A percentile compares a stretch with the other conserved stretches of the same genome.
Conservation (phyloP, 2,888 invertebrate species). For the Acronicta aceris region DNA sequence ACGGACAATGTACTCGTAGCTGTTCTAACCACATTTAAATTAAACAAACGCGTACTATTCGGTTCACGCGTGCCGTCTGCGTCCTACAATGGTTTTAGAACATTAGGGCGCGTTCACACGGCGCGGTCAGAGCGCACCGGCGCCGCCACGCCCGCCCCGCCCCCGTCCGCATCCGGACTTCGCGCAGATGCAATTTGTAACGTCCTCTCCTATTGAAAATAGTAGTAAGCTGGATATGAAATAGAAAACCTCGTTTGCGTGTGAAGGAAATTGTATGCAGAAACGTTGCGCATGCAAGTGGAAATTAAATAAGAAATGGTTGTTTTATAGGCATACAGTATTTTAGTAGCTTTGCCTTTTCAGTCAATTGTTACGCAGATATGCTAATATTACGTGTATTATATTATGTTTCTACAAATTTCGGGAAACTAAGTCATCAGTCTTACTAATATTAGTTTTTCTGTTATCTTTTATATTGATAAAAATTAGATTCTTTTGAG, state of each 20-base stretch:
- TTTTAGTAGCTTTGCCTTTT: not conserved
- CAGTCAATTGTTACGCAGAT: too few species aligned
- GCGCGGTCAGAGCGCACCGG: slow-evolving; percentile 53
- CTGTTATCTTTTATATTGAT: too few species aligned
- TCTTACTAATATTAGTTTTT: too few species aligned
- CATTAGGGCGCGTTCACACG: slow-evolving; percentile 51
- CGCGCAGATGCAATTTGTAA: slow-evolving; percentile 64
- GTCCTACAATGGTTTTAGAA: slow-evolving; percentile 35
- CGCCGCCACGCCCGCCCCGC: slow-evolving; percentile 57
- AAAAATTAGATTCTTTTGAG: too few species aligned
- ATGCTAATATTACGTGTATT: too few species aligned
- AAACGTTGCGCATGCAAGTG: slow-evolving; percentile 12
- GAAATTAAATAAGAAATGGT: slow-evolving; percentile 19
- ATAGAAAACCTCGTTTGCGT: slow-evolving; percentile 43
- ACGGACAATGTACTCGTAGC: too few species aligned
- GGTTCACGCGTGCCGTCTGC: slow-evolving; percentile 3
- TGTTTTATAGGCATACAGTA: not conserved
- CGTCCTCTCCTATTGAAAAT: slow-evolving; percentile 46
- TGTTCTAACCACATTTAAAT: slow-evolving; percentile 7
- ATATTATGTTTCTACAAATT: too few species aligned
- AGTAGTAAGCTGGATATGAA: slow-evolving; percentile 43
- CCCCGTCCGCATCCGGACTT: slow-evolving; percentile 61
- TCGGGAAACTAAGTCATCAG: too few species aligned
- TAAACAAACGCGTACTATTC: slow-evolving; percentile 12
- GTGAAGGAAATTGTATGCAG: slow-evolving; percentile 38